Evolutionary conservation across 2,888 invertebrate genomes (phyloP), one percentile per base, ranked within the genome.

Genomic region (Cheiracanthium punctorium): DNA sequence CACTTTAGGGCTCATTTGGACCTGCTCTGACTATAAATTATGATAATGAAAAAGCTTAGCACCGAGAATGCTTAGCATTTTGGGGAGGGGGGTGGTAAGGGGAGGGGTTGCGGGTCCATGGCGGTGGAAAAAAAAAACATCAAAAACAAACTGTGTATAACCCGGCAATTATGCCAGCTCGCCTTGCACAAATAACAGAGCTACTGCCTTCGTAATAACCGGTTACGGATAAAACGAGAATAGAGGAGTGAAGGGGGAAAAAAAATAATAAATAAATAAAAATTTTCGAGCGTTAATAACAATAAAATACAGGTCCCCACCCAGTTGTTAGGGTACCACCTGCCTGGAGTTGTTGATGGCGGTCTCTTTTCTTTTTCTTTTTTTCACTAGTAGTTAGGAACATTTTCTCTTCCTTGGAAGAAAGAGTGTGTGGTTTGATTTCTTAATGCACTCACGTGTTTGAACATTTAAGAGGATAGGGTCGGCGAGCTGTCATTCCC

Each of bases 161-260:
- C 67, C 79, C 69, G 1, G 33, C 69, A 85, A 85, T 85, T 85
- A 85, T 43, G 43, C 69, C 84, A 85, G 84, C 73, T 80, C 65
- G 58, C 58, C 73, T 80, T 85, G 84, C 84, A 64, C 84, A 85
- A 85, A 85, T 85, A 85, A 69, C 32, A 85, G 74, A 72, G 84
- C 84, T 85, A 85, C 84, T 79, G 64, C 79, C 84, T 73, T 32
- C 69, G 69, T 85, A 85, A 85, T 85, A 85, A 69, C 33, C 24
- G 73, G 73, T 74, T 85, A 74, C 79, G 71, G 43, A 17, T 37
- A 29, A 71, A 24, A 43, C 71, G 33, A 43, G 69, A 69, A 41
- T 69, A 20, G 41, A 48, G 30, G 41, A 64, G 30, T 4, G 64
- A 37, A 52, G 28, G 65, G 58, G n/a, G n/a, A n/a, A n/a, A n/a